Evolutionary conservation across 1,140 invertebrate species (phyloP).

Genomic region (Lepidurus apus): DNA sequence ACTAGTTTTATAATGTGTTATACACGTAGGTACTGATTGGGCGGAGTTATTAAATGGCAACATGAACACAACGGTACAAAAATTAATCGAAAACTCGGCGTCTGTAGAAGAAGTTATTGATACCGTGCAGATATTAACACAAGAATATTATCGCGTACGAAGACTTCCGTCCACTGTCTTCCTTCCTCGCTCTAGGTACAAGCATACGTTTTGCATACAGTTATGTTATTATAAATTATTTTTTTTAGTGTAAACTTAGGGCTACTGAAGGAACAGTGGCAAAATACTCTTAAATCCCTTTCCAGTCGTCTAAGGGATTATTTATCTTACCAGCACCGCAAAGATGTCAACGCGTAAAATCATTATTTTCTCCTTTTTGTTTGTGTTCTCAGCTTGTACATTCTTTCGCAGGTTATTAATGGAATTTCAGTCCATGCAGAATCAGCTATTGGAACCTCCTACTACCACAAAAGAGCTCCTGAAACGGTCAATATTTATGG

Average conservation of each 20-base stretch:
- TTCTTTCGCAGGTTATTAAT: background rate
- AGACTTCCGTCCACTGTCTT: background rate
- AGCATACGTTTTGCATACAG: background rate
- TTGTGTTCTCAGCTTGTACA: background rate
- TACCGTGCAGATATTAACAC: background rate
- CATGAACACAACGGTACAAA: background rate
- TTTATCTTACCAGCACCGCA: background rate
- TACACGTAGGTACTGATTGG: background rate
- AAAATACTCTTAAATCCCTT: background rate
- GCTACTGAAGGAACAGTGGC: background rate
- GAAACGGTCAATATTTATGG: slow-evolving; percentile 20
- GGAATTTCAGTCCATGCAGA: slow-evolving; percentile 23
- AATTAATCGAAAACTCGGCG: background rate
- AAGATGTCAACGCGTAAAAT: background rate
- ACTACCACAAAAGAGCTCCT: slow-evolving; percentile 29
- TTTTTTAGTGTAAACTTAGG: background rate
- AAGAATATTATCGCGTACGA: background rate
- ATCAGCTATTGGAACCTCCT: slow-evolving; percentile 25
- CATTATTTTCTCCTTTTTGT: background rate
- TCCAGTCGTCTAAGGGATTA: background rate
- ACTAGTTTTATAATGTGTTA: background rate
- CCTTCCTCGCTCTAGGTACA: background rate
- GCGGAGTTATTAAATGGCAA: background rate
- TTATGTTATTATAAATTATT: background rate
- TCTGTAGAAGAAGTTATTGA: background rate